A percentile compares a stretch with the other conserved stretches of the same genome.
Conservation (phyloP, 2,113 vertebrate genomes). For the Argyrosomus japonicus region DNA sequence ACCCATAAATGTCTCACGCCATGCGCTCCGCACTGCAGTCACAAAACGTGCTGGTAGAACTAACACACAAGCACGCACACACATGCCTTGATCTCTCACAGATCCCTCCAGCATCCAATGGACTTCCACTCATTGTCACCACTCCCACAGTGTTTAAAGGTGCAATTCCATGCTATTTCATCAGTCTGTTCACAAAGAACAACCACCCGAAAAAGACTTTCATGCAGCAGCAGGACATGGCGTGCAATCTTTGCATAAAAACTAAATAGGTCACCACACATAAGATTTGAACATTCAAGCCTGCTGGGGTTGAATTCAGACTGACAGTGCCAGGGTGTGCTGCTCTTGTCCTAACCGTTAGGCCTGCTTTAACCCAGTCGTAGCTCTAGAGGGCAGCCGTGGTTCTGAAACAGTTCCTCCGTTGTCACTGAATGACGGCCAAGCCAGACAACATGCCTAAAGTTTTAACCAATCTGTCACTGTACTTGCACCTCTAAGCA, state of each 20-base stretch:
- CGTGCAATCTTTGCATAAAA: slow-evolving; percentile 30
- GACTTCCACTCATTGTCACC: slow-evolving; percentile 76
- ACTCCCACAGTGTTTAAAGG: slow-evolving; percentile 73
- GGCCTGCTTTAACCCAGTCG: slow-evolving; percentile 35
- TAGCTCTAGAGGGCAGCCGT: slow-evolving; percentile 36
- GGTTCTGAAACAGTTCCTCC: slow-evolving; percentile 53
- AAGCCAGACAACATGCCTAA: slow-evolving; percentile 47
- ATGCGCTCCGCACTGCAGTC: slow-evolving; percentile 76
- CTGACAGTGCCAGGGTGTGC: slow-evolving; percentile 56
- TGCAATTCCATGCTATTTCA: slow-evolving; percentile 70
- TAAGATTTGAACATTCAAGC: slow-evolving; percentile 67
- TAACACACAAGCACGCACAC: slow-evolving; percentile 77
- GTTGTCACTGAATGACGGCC: slow-evolving; percentile 32
- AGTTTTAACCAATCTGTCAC: slow-evolving; percentile 72
- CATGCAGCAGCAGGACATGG: slow-evolving; percentile 31
- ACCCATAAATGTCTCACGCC: slow-evolving; percentile 80
- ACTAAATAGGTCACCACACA: slow-evolving; percentile 58
- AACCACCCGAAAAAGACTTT: slow-evolving; percentile 49
- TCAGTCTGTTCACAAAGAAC: slow-evolving; percentile 65
- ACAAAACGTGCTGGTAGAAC: slow-evolving; percentile 72
- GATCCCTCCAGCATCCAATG: slow-evolving; percentile 73
- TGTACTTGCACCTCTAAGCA: slow-evolving; percentile 81
- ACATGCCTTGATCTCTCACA: slow-evolving; percentile 71
- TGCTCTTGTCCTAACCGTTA: slow-evolving; percentile 36
- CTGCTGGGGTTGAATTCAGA: slow-evolving; percentile 71